Evolutionary conservation across 2,888 invertebrate genomes (phyloP), one percentile per base, ranked within the genome.

Genomic region (Tetropium fuscum): DNA sequence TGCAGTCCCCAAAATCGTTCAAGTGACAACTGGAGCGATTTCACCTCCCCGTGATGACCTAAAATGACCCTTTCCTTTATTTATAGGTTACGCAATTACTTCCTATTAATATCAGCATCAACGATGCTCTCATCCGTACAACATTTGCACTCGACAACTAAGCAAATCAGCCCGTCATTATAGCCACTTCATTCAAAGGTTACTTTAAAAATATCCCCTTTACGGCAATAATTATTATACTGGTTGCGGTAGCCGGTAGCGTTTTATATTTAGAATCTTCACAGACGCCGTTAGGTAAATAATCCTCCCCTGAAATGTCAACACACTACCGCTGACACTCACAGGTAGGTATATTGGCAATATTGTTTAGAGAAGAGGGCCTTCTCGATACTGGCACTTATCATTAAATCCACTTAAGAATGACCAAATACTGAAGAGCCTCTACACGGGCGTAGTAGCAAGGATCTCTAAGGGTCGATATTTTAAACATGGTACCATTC

Each of bases 301-400:
- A 43, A 43, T 43, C 41, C 41, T 43, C 41, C n/a, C 22, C 41
- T 8, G 22, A 43, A 43, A 43, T 43, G 41, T 43, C 41, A 43
- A 43, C 41, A 43, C 41, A n/a, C n/a, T n/a, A n/a, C n/a, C n/a
- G n/a, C n/a, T n/a, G n/a, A n/a, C n/a, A n/a, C n/a, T n/a, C n/a
- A n/a, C n/a, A n/a, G n/a, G n/a, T n/a, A 43, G 41, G 41, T 43
- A 43, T 43, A 43, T 22, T 43, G 22, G 22, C 41, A 43, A 22
- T 43, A 22, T 43, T 43, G 20, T 43, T 43, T 43, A 22, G 20
- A 7, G 7, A 6, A 41, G n/a, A 43, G 40, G 13, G 13, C 13
- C 41, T 43, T 43, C n/a, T 43, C 25, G 41, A 22, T 43, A 22
- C 20, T n/a, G 25, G 41, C 22, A 43, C 22, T 43, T 43, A 25